Evolutionary conservation across 2,888 invertebrate genomes (phyloP), one percentile per base, ranked within the genome.

Genomic region (Oxytorus armatus): DNA sequence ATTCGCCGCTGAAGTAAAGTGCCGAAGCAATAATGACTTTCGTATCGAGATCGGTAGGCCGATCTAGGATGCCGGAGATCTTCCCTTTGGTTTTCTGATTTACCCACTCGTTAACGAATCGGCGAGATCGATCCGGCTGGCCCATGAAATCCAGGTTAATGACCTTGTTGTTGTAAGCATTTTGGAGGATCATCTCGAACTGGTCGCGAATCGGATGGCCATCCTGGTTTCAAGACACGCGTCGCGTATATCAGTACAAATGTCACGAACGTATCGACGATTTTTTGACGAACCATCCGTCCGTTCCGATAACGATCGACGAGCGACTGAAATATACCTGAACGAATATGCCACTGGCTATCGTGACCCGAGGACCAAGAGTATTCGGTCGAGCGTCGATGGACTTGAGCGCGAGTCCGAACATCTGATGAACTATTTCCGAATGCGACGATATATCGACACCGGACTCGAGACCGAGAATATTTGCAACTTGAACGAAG

Each of bases 1-100:
- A 96, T 80, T 94, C 94, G 3, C 95, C 96, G 70, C 93, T 94
- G 86, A 96, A 96, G 88, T 95, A 96, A 23, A 96, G 92, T 0
- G 96, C 95, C 84, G 95, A 96, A 39, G 95, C 92, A 63, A 96
- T 92, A 36, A 95, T 94, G 5, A 95, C 92, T 77, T 92, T 93
- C 0, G 96, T 96, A 0, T 89, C 87, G 0, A 90, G 85, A 0
- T 93, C 92, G 0, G 95, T 94, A 0, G 93, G 88, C 0, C 93
- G 91, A 14, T 92, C 89, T 16, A 96, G 87, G 77, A 96, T 94
- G 23, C 93, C 91, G 0, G 92, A 89, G 83, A 96, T 95, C 90
- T 94, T 95, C 0, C 94, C 94, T 80, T 93, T 92, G 0, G 96
- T 96, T 77, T 93, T 93, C 29, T 93, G 90, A 2, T 92, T 92